A percentile compares a stretch with the other conserved stretches of the same genome.
These are phyloP conservation scores for Dendrolimus houi DNA, from an alignment of 2,888 invertebrate genomes.

Conservation along the genomic window DNA sequence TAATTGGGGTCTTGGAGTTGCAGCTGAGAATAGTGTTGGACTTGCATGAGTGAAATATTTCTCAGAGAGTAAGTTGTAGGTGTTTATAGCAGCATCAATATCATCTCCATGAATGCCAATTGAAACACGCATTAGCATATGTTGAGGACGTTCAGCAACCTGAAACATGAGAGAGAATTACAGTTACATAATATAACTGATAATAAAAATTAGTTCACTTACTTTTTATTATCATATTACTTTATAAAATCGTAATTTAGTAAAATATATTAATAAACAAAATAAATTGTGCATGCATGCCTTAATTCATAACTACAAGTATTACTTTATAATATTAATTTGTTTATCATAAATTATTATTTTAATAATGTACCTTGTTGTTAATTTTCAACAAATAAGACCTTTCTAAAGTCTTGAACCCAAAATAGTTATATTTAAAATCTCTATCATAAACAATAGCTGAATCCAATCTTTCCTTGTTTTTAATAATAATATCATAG, in stretches of 20 bases:
- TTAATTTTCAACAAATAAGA: slow-evolving; percentile 95
- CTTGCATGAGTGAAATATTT: slow-evolving; percentile 98
- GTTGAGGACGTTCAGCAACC: slow-evolving; percentile 97
- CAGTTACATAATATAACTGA: no score
- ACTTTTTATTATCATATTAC: no score
- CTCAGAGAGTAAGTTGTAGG: slow-evolving; percentile 96
- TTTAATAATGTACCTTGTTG: slow-evolving; percentile 76
- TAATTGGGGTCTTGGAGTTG: slow-evolving; percentile 92
- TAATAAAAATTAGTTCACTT: no score
- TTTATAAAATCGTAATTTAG: no score
- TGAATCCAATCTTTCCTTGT: slow-evolving; percentile 94
- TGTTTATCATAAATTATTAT: no score
- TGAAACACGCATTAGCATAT: slow-evolving; percentile 98
- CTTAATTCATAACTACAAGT: no score
- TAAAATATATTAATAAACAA: no score
- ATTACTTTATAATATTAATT: no score
- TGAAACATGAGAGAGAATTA: slow-evolving; percentile 11
- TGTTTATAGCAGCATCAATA: slow-evolving; percentile 94
- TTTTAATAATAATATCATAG: slow-evolving; percentile 86
- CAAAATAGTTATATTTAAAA: slow-evolving; percentile 98
- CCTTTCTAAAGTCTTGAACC: slow-evolving; percentile 98
- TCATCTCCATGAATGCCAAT: slow-evolving; percentile 97
- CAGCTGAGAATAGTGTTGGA: slow-evolving; percentile 97
- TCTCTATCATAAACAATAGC: slow-evolving; percentile 98
- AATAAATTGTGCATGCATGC: no score